Percentiles rank a stretch among this genome's conserved stretches.
Conservation (phyloP, 2,113 vertebrate species). For the Microcebus griseorufus region DNA sequence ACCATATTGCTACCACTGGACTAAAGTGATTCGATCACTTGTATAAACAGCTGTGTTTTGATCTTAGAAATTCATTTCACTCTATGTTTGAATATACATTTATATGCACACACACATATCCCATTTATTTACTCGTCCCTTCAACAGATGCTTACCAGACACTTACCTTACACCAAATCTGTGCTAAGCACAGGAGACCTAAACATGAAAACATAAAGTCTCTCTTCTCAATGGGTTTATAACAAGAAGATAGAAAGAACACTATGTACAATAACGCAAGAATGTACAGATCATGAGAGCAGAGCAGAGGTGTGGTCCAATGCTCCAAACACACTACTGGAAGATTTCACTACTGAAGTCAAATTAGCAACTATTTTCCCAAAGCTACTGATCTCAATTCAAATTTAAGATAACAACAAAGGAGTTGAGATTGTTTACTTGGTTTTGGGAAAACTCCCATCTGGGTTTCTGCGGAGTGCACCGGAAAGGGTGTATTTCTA, state of each 20-base stretch:
- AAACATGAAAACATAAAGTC: background rate
- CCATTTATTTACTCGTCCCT: background rate
- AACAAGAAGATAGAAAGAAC: background rate
- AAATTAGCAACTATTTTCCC: background rate
- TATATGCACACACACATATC: background rate
- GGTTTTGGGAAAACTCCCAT: conserved; percentile 23
- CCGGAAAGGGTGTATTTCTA: conserved; percentile 72
- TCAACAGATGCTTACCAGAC: background rate
- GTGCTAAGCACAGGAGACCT: background rate
- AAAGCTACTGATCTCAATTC: background rate
- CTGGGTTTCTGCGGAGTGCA: background rate
- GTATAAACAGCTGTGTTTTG: background rate
- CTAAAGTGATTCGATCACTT: background rate
- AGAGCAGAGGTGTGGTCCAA: background rate
- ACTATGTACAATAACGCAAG: background rate
- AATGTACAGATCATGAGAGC: background rate
- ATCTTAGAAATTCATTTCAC: background rate
- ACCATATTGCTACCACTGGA: background rate
- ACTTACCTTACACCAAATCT: background rate
- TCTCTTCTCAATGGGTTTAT: background rate
- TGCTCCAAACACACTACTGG: background rate
- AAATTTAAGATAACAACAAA: conserved; percentile 30
- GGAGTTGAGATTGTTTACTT: conserved; percentile 13
- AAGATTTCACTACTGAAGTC: background rate
- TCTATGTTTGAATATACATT: background rate